Base-by-base conservation (phyloP, 2,888 invertebrate genomes). In the Hypolimnas misippus region DNA sequence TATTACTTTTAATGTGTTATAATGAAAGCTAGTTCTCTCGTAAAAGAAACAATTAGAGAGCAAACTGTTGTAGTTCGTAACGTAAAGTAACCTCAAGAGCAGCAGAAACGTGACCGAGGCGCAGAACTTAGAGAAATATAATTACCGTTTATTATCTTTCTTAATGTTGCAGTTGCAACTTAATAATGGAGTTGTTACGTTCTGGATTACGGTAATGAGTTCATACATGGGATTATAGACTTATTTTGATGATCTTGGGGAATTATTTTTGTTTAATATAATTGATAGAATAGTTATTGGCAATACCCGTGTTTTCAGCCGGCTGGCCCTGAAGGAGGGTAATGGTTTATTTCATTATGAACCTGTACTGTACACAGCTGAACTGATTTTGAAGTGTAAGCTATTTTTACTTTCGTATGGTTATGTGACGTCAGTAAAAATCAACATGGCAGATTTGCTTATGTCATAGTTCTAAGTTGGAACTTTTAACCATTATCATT, bases 31-130 rank as follows among this genome's bases (percentile, higher is more conserved):
- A 64, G 55, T 66, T 57, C 33, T 53, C 66, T 65, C 69, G 66
- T 69, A 64, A 71, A 68, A 68, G 68, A 67, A 71, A 67, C 68
- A 71, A 70, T 70, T 71, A 70, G 57, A 67, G 59, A 61, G 57
- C 60, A 62, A 62, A 68, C 58, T 64, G 57, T 58, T 62, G 54
- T 66, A 62, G 56, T 66, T 64, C 61, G 57, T 61, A 53, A 66
- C 55, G 60, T 50, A 54, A 55, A 69, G 66, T 52, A 67, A 68
- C 52, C 71, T 63, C 71, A 25, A 14, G 70, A 68, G 71, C 40
- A 58, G 38, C 55, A 46, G 42, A 53, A 63, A 66, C 70, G 69
- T 69, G 70, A 68, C 64, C 62, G 51, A 58, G 33, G 51, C 57
- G 33, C 17, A 21, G 40, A 58, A 63, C 65, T 65, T 65, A 53